These are phyloP conservation scores for Agonopterix subpropinquella DNA, from an alignment of 2,888 invertebrate genomes.

Conservation along the genomic window DNA sequence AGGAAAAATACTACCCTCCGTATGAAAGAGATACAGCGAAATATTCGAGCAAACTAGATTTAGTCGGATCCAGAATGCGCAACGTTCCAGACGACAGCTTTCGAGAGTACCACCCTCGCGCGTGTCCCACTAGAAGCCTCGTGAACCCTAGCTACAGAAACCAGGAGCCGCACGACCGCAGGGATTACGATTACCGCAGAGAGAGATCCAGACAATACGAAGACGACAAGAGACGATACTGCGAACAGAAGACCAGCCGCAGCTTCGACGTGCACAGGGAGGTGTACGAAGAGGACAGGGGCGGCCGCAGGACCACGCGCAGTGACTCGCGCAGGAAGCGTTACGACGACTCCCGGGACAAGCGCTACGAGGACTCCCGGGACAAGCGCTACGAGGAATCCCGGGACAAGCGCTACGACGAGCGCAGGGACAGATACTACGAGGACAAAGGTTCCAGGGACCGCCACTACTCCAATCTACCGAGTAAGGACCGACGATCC, in stretches of 20 bases:
- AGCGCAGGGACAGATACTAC: slow-evolving; percentile 30
- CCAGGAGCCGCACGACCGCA: slow-evolving; percentile 13
- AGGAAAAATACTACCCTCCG: slow-evolving; percentile 11
- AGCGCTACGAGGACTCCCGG: slow-evolving; percentile 19
- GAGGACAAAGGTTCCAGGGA: slow-evolving; percentile 27
- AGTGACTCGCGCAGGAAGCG: slow-evolving; percentile 42
- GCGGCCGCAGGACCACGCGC: slow-evolving; percentile 32
- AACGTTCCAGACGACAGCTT: slow-evolving; percentile 28
- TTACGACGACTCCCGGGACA: slow-evolving; percentile 27
- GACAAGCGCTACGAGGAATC: slow-evolving; percentile 29
- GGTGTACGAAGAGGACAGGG: slow-evolving; percentile 38
- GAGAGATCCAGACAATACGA: slow-evolving; percentile 32
- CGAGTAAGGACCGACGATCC: slow-evolving; percentile 32
- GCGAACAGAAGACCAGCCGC: slow-evolving; percentile 51
- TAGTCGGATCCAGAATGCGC: slow-evolving; percentile 27
- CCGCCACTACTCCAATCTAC: slow-evolving; percentile 11
- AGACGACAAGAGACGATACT: slow-evolving; percentile 35
- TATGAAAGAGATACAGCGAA: slow-evolving; percentile 25
- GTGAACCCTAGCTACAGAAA: slow-evolving; percentile 28
- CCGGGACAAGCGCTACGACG: slow-evolving; percentile 25
- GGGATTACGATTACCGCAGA: slow-evolving; percentile 28
- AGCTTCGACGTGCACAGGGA: slow-evolving; percentile 52
- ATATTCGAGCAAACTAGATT: slow-evolving; percentile 40
- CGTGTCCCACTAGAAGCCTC: slow-evolving; percentile 24
- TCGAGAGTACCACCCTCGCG: slow-evolving; percentile 24